Evolutionary conservation across 2,113 vertebrate species (phyloP).

Genomic region (Antennarius striatus): DNA sequence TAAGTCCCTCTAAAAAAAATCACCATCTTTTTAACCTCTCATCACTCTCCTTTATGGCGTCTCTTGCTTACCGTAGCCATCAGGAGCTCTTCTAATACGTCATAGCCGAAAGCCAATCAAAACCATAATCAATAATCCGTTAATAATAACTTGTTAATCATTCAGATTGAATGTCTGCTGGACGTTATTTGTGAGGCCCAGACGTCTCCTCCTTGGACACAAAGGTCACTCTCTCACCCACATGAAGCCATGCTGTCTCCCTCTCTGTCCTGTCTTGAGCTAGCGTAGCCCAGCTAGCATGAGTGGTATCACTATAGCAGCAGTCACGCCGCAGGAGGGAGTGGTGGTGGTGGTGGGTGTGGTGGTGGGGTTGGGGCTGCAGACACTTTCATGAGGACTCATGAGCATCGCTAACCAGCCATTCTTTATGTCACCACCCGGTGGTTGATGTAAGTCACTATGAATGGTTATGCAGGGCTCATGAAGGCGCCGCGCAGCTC

Average conservation of each 20-base stretch:
- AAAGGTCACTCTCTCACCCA: slow-evolving; percentile 72
- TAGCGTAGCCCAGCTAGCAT: slow-evolving; percentile 71
- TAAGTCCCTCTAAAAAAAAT: slow-evolving; percentile 85
- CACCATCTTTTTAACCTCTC: slow-evolving; percentile 89
- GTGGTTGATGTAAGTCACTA: slow-evolving; percentile 46
- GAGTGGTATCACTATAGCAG: slow-evolving; percentile 73
- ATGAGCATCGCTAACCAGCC: slow-evolving; percentile 39
- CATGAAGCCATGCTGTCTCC: slow-evolving; percentile 84
- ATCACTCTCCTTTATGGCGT: slow-evolving; percentile 92
- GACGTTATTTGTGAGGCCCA: slow-evolving; percentile 84
- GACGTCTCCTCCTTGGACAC: slow-evolving; percentile 53
- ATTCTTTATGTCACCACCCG: slow-evolving; percentile 56
- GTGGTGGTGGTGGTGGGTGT: slow-evolving; percentile 10
- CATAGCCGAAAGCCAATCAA: slow-evolving; percentile 87
- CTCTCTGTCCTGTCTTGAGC: slow-evolving; percentile 69
- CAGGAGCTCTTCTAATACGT: slow-evolving; percentile 90
- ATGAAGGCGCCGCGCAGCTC: slow-evolving; percentile 83
- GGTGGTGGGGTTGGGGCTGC: slow-evolving; percentile 2
- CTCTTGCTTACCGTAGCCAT: slow-evolving; percentile 85
- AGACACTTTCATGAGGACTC: slow-evolving; percentile 51
- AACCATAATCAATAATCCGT: slow-evolving; percentile 72
- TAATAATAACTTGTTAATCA: slow-evolving; percentile 61
- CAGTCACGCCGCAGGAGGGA: slow-evolving; percentile 49
- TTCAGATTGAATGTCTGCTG: slow-evolving; percentile 72
- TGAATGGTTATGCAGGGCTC: slow-evolving; percentile 78